phyloP scores from a whole-genome alignment of 2,888 invertebrate genomes.

The Adineta ricciae region DNA sequence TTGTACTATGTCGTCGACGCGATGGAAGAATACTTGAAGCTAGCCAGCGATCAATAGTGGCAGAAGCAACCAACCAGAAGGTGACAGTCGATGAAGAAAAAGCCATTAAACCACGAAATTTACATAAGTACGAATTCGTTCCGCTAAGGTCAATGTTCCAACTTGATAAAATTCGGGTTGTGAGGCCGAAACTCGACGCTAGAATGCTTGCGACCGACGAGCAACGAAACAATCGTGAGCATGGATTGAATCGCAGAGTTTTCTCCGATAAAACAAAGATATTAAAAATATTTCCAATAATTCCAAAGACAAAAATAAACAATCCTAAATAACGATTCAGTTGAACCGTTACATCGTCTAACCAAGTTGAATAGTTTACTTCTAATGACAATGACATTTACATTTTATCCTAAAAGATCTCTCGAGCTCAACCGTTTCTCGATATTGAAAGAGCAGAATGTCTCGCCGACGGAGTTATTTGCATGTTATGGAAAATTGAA shows the following conservation, averaged over 20 bases:
- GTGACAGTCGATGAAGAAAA: not conserved
- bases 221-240: not conserved
- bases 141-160: not conserved
- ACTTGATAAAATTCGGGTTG: not conserved
- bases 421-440: too few relatives aligned
- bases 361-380: too few relatives aligned
- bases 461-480: too few relatives aligned
- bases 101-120: not conserved
- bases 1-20: not conserved
- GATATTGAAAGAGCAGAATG: too few relatives aligned
- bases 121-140: not conserved
- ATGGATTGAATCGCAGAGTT: not conserved
- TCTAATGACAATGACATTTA: too few relatives aligned
- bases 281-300: not conserved
- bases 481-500: too few relatives aligned
- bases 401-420: too few relatives aligned
- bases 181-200: not conserved
- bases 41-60: not conserved
- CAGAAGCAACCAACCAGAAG: not conserved
- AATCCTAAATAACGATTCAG: not conserved
- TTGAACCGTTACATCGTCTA: not conserved
- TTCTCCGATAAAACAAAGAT: not conserved
- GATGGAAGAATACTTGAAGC: not conserved
- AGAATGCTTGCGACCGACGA: not conserved
- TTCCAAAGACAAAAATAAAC: not conserved